Conservation (phyloP, 2,113 vertebrate species). For the Poeciliopsis occidentalis region DNA sequence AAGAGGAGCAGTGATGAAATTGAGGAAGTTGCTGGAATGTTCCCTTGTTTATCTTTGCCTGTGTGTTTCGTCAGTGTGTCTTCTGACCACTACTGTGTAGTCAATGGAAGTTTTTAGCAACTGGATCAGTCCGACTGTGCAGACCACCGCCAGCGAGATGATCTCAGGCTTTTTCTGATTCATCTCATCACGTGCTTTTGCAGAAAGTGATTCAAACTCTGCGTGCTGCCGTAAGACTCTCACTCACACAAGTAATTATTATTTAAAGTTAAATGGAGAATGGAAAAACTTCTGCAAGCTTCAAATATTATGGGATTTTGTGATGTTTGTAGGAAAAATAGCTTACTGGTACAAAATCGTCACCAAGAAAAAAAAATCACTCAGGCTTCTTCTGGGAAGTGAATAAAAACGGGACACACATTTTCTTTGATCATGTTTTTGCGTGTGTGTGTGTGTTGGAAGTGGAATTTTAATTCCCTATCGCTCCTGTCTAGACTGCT, state of each 20-base stretch:
- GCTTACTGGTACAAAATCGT: neutral
- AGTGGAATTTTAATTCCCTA: constrained; percentile 49
- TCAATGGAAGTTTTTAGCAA: neutral
- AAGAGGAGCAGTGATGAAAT: constrained; percentile 8
- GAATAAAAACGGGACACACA: neutral
- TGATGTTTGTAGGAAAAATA: constrained; percentile 12
- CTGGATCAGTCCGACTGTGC: neutral
- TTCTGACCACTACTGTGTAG: neutral
- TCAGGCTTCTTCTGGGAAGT: constrained; percentile 35
- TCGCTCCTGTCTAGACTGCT: constrained; percentile 34
- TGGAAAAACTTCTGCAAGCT: neutral
- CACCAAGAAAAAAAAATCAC: constrained; percentile 13
- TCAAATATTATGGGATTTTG: neutral
- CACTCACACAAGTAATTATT: neutral
- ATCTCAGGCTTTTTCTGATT: constrained; percentile 36
- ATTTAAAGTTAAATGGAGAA: neutral
- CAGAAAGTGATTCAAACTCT: constrained; percentile 29
- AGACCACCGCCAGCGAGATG: neutral
- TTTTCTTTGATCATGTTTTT: neutral
- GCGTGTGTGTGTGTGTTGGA: neutral
- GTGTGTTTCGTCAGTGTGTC: constrained; percentile 30
- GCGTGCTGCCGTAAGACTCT: constrained; percentile 1
- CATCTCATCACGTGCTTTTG: constrained; percentile 7
- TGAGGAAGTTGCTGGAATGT: constrained; percentile 1
- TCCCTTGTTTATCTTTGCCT: neutral